phyloP scores from a whole-genome alignment of 1,140 invertebrate genomes.

The Lepidurus packardi region DNA sequence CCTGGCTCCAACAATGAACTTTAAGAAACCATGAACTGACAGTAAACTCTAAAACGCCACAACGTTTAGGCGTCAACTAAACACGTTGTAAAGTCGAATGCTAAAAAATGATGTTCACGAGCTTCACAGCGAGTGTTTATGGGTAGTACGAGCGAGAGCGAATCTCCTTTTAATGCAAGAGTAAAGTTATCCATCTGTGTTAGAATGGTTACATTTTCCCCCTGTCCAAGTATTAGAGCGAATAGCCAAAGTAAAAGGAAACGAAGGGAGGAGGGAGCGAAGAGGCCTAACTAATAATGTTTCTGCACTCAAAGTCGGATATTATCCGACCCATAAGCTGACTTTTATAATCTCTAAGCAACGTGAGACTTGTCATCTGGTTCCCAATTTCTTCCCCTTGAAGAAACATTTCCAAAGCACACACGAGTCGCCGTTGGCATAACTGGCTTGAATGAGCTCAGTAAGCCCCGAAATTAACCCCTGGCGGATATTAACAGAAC shows the following conservation, averaged over 20 bases:
- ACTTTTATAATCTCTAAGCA: constrained; percentile 2
- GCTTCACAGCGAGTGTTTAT: background rate
- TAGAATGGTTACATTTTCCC: background rate
- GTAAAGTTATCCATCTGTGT: background rate
- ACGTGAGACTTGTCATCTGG: constrained; percentile 5
- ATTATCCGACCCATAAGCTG: background rate
- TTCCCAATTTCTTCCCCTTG: background rate
- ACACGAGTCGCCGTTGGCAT: too few relatives aligned
- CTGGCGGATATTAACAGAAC: too few relatives aligned
- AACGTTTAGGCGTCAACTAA: background rate
- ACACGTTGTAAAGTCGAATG: background rate
- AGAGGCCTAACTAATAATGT: constrained; percentile 19
- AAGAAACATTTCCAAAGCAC: too few relatives aligned
- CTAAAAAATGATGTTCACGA: background rate
- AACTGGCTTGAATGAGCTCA: too few relatives aligned
- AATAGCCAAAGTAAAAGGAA: background rate
- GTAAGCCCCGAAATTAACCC: too few relatives aligned
- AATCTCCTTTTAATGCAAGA: background rate
- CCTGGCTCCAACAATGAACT: background rate
- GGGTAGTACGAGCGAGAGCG: background rate
- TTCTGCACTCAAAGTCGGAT: background rate
- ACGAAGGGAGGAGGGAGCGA: background rate
- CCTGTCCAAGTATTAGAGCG: background rate
- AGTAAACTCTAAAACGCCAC: background rate
- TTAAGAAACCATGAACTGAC: background rate